Percentiles rank a stretch among this genome's conserved stretches.
These are phyloP conservation scores for Hippoglossus hippoglossus DNA, from an alignment of 2,797 vertebrate species.

Conservation along the genomic window DNA sequence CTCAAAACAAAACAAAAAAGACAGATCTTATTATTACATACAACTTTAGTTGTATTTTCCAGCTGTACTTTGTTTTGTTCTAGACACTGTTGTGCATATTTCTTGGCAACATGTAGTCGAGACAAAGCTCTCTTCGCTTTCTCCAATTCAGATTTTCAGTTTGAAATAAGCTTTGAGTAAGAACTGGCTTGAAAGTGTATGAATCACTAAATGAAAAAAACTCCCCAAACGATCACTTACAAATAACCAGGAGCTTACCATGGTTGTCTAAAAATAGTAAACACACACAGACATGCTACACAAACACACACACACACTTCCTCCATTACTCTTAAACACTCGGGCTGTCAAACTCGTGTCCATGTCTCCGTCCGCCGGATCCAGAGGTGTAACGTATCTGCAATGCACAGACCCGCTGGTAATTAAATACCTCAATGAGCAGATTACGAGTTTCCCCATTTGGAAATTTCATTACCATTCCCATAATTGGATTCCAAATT, in stretches of 20 bases:
- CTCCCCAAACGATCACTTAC: neutral
- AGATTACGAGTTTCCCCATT: constrained; percentile 87
- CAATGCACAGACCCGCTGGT: constrained; percentile 79
- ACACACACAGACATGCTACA: neutral
- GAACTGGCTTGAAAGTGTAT: neutral
- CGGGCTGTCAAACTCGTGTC: constrained; percentile 30
- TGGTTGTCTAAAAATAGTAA: no score
- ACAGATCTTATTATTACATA: no score
- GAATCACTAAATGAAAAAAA: neutral
- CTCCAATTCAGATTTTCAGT: neutral
- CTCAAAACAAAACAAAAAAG: no score
- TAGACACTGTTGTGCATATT: neutral
- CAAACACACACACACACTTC: constrained; percentile 5
- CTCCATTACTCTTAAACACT: constrained; percentile 3
- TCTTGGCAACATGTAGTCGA: no score
- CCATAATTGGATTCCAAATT: constrained; percentile 87
- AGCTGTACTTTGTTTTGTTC: no score
- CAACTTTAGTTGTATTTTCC: no score
- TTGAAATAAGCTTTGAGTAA: neutral
- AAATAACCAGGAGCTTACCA: neutral
- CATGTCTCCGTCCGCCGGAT: constrained; percentile 59
- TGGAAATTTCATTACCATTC: constrained; percentile 88
- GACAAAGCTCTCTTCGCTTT: neutral
- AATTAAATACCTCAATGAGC: constrained; percentile 89
- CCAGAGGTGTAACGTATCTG: constrained; percentile 80